phyloP scores from a whole-genome alignment of 1,140 invertebrate genomes.

The Berghia stephanieae region DNA sequence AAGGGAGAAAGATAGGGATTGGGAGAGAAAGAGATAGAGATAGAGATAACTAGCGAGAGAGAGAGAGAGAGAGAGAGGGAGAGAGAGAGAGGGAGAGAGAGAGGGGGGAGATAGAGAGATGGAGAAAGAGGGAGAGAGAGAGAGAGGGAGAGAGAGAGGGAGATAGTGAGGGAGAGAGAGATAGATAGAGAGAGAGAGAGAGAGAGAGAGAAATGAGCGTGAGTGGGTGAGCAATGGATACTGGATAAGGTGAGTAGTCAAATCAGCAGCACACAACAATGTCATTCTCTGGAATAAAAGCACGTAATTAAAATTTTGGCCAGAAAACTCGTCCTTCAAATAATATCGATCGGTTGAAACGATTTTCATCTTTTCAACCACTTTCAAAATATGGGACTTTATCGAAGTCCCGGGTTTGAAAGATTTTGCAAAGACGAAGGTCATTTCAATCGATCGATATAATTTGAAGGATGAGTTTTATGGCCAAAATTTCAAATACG shows the following conservation, averaged over 20 bases:
- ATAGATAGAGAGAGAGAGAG: slow-evolving; percentile 12
- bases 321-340: neutral
- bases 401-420: too few relatives aligned
- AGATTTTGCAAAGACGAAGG: too few relatives aligned
- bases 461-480: too few relatives aligned
- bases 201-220: slow-evolving; percentile 7
- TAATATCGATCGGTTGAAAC: too few relatives aligned
- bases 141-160: neutral
- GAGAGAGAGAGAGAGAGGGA: slow-evolving; percentile 23
- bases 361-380: too few relatives aligned
- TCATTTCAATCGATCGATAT: too few relatives aligned
- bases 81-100: slow-evolving; percentile 24
- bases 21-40: slow-evolving; percentile 27
- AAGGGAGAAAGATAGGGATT: slow-evolving; percentile 11
- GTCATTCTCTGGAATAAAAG: neutral
- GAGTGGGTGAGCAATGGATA: neutral
- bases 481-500: too few relatives aligned
- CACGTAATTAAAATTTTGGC: neutral
- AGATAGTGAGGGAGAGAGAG: slow-evolving; percentile 3
- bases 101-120: slow-evolving; percentile 20
- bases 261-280: neutral
- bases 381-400: too few relatives aligned
- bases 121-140: neutral
- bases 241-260: too few relatives aligned
- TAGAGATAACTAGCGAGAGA: slow-evolving; percentile 18